Percentiles rank a stretch among this genome's conserved stretches.
These are phyloP conservation scores for Rugalucina vietnamica DNA, from an alignment of 2,888 invertebrate species.

Conservation along the genomic window DNA sequence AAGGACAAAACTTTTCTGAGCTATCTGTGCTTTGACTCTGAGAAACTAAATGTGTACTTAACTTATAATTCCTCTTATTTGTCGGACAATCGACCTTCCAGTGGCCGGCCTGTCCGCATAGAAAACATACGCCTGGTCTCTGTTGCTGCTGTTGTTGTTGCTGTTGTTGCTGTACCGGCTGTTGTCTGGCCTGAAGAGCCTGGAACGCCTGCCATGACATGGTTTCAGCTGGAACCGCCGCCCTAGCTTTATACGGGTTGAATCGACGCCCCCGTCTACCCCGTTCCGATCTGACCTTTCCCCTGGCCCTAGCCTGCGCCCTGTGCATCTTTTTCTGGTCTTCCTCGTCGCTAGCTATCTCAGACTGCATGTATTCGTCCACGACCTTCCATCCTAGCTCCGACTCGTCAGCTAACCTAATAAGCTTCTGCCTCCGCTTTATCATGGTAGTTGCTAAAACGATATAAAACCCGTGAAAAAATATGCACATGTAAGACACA, in stretches of 20 bases:
- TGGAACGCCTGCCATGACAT: not conserved
- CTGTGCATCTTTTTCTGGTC: slow-evolving; percentile 1
- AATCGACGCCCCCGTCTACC: not conserved
- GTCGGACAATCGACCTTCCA: not conserved
- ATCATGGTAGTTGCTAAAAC: not conserved
- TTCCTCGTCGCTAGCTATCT: not conserved
- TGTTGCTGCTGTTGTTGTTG: not conserved
- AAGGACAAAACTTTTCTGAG: too few species aligned
- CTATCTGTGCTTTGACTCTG: too few species aligned
- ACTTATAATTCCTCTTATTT: not conserved
- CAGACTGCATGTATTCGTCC: not conserved
- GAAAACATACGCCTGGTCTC: not conserved
- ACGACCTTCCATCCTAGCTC: not conserved
- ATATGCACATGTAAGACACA: not conserved
- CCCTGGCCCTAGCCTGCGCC: not conserved
- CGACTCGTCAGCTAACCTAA: not conserved
- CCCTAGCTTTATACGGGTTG: not conserved
- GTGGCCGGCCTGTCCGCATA: not conserved
- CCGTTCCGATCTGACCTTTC: not conserved
- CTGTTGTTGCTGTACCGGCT: not conserved
- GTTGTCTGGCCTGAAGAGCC: too few species aligned
- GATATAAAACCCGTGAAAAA: not conserved
- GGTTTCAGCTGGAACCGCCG: not conserved
- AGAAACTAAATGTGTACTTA: too few species aligned
- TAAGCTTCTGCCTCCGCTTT: not conserved